These are phyloP conservation scores for Hylia prasina DNA, from an alignment of 2,113 vertebrate species.

Conservation along the genomic window DNA sequence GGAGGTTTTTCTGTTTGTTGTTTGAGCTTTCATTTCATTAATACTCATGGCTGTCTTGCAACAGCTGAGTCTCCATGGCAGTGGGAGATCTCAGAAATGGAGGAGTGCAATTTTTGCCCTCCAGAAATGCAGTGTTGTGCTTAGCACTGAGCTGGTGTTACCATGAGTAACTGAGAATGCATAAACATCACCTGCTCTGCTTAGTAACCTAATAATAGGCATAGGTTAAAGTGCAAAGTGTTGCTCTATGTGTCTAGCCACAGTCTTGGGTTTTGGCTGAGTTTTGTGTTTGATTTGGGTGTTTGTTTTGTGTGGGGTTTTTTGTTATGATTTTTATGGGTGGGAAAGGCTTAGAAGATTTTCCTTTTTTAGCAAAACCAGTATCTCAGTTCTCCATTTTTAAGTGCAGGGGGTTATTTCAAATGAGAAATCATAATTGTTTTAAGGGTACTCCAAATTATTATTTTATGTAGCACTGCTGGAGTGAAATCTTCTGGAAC, in stretches of 20 bases:
- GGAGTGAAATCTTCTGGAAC: neutral
- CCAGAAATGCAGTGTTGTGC: neutral
- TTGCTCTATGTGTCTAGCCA: neutral
- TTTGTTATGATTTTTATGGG: rapidly evolving
- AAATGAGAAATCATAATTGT: neutral
- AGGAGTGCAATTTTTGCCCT: neutral
- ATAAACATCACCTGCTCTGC: neutral
- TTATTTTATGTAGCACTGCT: neutral
- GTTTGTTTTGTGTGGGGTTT: neutral
- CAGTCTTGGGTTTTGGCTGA: neutral
- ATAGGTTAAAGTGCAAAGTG: neutral
- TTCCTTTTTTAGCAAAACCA: neutral
- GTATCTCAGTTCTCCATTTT: neutral
- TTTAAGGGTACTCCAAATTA: neutral
- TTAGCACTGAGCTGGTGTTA: neutral
- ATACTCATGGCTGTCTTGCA: neutral
- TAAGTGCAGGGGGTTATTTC: neutral
- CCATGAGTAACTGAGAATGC: neutral
- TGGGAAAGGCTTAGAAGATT: neutral
- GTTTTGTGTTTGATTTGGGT: neutral
- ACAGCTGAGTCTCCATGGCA: neutral
- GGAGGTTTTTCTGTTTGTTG: neutral
- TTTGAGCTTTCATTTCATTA: neutral
- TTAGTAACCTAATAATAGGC: neutral
- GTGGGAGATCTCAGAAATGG: neutral